Evolutionary conservation across 2,113 vertebrate genomes (phyloP).

Genomic region (Promerops cafer): DNA sequence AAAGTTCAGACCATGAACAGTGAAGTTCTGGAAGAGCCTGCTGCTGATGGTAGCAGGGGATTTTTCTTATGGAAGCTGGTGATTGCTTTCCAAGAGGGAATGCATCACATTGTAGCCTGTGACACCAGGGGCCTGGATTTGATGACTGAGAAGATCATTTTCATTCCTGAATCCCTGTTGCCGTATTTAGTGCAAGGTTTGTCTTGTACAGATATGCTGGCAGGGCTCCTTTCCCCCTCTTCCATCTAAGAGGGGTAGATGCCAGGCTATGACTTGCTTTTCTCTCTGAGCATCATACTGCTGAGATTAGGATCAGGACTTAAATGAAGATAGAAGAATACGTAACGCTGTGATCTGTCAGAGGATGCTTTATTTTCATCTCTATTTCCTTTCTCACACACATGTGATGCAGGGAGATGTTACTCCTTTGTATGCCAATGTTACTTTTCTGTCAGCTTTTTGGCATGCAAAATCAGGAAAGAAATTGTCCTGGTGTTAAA

Average conservation of each 20-base stretch:
- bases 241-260: background rate
- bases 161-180: background rate
- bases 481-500: slow-evolving; percentile 39
- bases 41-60: background rate
- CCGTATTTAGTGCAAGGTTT: background rate
- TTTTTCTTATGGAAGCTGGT: background rate
- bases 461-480: slow-evolving; percentile 54
- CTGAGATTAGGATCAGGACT: slow-evolving; percentile 19
- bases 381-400: background rate
- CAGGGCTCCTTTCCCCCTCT: background rate
- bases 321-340: background rate
- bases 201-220: slow-evolving; percentile 1
- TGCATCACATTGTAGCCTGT: background rate
- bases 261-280: background rate
- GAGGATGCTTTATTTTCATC: slow-evolving; percentile 22
- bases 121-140: background rate
- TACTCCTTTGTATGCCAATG: slow-evolving; percentile 20
- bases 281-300: background rate
- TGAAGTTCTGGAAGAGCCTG: background rate
- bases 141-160: background rate
- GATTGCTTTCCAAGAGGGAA: background rate
- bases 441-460: slow-evolving; percentile 61
- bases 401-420: background rate
- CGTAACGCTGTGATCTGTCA: background rate
- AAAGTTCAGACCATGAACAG: background rate